Percentiles rank a stretch among this genome's conserved stretches.
Evolutionary conservation across 2,797 vertebrate genomes (phyloP).

Genomic region (Jordanella pulchra): DNA sequence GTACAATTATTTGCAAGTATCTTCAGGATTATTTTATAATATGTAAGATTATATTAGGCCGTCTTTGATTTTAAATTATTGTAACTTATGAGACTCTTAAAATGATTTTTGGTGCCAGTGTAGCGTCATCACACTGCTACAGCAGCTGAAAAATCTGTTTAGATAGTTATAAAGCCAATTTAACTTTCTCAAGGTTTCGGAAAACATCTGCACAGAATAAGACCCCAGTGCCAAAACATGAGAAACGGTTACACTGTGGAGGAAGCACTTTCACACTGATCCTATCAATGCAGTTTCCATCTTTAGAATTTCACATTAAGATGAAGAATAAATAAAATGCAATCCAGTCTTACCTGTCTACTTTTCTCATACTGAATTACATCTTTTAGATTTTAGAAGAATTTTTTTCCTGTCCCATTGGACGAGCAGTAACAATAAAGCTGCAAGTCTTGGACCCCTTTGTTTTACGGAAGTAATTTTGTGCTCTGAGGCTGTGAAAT

Average conservation of each 20-base stretch:
- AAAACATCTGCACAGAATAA: neutral
- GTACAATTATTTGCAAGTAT: too few relatives aligned
- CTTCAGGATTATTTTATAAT: neutral
- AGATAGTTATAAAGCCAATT: neutral
- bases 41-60: neutral
- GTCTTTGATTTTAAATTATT: neutral
- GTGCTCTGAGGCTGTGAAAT: constrained; percentile 16
- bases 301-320: neutral
- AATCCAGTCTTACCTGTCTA: neutral
- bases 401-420: neutral
- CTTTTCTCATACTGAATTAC: neutral
- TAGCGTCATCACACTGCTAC: too few relatives aligned
- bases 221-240: neutral
- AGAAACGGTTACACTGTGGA: neutral
- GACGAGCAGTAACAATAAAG: neutral
- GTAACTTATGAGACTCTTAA: neutral
- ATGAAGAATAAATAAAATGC: neutral
- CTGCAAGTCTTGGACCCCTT: neutral
- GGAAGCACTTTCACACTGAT: neutral
- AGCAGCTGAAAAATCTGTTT: too few relatives aligned
- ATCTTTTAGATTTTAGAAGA: neutral
- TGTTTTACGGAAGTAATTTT: neutral
- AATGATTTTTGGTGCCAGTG: too few relatives aligned
- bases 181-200: neutral
- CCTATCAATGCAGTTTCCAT: neutral